phyloP scores from a whole-genome alignment of 2,888 invertebrate species.

The Xiphydria camelus region DNA sequence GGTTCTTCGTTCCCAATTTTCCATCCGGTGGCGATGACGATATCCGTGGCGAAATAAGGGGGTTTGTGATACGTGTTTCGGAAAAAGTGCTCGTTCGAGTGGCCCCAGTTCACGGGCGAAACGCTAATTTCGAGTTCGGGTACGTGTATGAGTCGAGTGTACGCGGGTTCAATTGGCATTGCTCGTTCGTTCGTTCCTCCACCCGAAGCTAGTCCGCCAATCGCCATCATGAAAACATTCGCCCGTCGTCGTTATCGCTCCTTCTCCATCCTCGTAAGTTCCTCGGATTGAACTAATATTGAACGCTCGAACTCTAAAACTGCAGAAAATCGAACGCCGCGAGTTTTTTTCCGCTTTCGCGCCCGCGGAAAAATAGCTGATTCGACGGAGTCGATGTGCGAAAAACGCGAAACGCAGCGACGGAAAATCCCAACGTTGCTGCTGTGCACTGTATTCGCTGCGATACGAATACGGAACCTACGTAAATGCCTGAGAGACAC shows the following conservation, averaged over 20 bases:
- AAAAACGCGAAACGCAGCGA: conserved; percentile 1
- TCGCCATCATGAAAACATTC: conserved; percentile 51
- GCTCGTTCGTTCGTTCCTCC: conserved; percentile 27
- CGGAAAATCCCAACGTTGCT: neutral
- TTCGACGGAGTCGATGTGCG: neutral
- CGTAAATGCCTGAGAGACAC: conserved; percentile 49
- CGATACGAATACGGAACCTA: conserved; percentile 21
- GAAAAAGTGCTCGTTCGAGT: neutral
- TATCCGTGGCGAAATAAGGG: neutral
- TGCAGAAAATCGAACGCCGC: neutral
- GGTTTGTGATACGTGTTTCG: neutral
- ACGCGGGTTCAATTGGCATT: too few relatives aligned
- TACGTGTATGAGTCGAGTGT: too few relatives aligned
- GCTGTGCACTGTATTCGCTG: neutral
- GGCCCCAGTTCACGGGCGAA: neutral
- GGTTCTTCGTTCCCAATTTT: conserved; percentile 19
- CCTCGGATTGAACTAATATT: conserved; percentile 33
- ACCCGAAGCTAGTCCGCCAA: conserved; percentile 27
- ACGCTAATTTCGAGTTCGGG: too few relatives aligned
- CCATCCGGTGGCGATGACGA: conserved; percentile 13
- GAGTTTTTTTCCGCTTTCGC: neutral
- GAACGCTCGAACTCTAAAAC: conserved; percentile 23
- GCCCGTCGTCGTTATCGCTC: conserved; percentile 36
- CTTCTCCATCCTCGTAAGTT: conserved; percentile 42
- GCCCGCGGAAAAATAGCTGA: too few relatives aligned